Evolutionary conservation across 1,140 invertebrate species (phyloP), one percentile per base, ranked within the genome.

Genomic region (Goniozus legneri): DNA sequence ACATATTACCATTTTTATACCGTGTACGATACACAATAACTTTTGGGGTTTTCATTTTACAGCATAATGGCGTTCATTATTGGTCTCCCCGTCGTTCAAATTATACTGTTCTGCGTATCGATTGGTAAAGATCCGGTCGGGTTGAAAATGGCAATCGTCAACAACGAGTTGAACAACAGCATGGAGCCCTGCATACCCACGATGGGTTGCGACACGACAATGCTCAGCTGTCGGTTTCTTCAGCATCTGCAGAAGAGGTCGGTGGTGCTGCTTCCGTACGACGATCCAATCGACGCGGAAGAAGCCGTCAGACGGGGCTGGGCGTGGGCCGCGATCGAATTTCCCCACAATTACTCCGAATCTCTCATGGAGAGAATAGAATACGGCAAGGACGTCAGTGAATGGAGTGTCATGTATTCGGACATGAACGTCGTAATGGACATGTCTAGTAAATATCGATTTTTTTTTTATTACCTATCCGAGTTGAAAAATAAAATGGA

Each of bases 101-200:
- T 96, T 49, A 81, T 95, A 19, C 77, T 98, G 4, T 98, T 97
- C 77, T 97, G 95, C 74, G 67, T 95, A 36, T 91, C 94, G 16
- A 95, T 98, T 52, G 95, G 95, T 12, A 86, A 89, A 52, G 89
- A 95, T 64, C 94, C 95, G 0, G 81, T 82, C 30, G 85, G 87
- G 14, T 77, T 97, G 2, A 84, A 83, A 48, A 70, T 98, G 38
- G 92, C 87, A 1, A 82, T 96, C 35, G 87, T 95, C 24, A 95
- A 95, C 75, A 75, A 89, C 47, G 92, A 95, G 74, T 73, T 86
- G 55, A 78, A 79, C 45, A 76, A 71, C 21, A 81, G 79, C 53
- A 80, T 76, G 48, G 68, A 56, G 64, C 65, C 52, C 2, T 79
- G 67, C 64, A 75, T 59, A 27, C 71, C 69, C 40, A 75, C 63